Evolutionary conservation across 2,113 vertebrate species (phyloP), one percentile per base, ranked within the genome.

Genomic region (Urocolius indicus): DNA sequence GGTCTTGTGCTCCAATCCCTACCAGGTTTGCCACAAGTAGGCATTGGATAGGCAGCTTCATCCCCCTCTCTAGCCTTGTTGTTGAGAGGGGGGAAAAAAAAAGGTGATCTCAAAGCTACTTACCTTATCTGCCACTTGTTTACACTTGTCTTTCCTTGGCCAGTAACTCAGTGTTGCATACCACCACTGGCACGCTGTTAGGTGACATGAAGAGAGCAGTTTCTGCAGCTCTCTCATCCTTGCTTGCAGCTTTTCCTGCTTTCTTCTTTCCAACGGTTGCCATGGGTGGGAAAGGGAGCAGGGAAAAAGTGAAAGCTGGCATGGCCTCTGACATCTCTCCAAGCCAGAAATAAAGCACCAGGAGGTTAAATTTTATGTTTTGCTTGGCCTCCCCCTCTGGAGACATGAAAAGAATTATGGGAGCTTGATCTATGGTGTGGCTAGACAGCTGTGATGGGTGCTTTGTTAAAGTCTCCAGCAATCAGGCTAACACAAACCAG

Each of bases 401-500:
- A 90, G 84, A 94, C 91, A 65, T 29, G 80, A 58, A 81, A 78
- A 94, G 93, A 87, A 81, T 95, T 81, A 57, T 11, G 94, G 93
- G 54, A 92, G 77, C 32, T 76, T 95, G 96, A 95, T 95, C 86
- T 94, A 91, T 89, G n/a, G 65, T 1, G 27, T 54, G 74, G 84
- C 91, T 87, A 55, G 81, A 91, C 93, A 82, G 78, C 81, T 76
- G 81, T 82, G 95, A 89, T 95, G 95, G 94, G 95, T 52, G 84
- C 95, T 96, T 93, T 94, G 89, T 95, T 91, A 75, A 90, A 95
- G 91, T 69, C 96, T 48, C 5, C 11, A 82, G 94, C 77, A 68
- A 91, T 95, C 84, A 65, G 16, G 66, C 74, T 94, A 68, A 97
- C 84, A 89, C 77, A 95, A 95, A 94, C 45, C 95, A 97, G 96